Evolutionary conservation across 1,140 invertebrate genomes (phyloP).

Genomic region (Medauroidea extradentata): DNA sequence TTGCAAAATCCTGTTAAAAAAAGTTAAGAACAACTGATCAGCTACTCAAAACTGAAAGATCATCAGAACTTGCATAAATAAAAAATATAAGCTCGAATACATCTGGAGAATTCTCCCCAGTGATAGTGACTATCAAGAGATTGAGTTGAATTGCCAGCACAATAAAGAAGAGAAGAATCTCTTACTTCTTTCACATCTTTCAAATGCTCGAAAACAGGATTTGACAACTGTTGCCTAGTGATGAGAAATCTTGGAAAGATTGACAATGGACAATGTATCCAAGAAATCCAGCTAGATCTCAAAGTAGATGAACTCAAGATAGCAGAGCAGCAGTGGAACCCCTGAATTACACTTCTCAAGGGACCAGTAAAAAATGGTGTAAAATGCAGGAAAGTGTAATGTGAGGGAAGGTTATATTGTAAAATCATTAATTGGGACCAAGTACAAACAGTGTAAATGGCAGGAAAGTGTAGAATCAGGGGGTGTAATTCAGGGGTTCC

Average conservation of each 20-base stretch:
- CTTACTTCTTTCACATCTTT: background rate
- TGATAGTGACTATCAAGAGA: constrained; percentile 1
- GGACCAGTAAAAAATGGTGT: no score
- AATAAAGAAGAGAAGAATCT: constrained; percentile 1
- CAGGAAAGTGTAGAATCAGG: no score
- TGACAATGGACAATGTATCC: background rate
- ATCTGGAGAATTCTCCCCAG: constrained; percentile 1
- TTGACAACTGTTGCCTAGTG: background rate
- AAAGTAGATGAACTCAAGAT: no score
- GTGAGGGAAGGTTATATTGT: no score
- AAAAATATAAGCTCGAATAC: constrained; percentile 1
- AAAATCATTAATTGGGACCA: no score
- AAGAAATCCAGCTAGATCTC: background rate
- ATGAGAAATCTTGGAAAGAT: background rate
- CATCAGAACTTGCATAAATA: constrained; percentile 5
- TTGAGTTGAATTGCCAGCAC: constrained; percentile 1
- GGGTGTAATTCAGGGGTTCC: no score
- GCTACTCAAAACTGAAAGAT: constrained; percentile 4
- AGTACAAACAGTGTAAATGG: no score
- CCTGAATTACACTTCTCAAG: no score
- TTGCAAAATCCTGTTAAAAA: constrained; percentile 1
- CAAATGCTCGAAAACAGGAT: no score
- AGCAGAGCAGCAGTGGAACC: no score
- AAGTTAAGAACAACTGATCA: background rate
- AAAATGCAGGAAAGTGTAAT: no score